Conservation (phyloP, 2,888 invertebrate genomes). For the Odontocolon sp. region DNA sequence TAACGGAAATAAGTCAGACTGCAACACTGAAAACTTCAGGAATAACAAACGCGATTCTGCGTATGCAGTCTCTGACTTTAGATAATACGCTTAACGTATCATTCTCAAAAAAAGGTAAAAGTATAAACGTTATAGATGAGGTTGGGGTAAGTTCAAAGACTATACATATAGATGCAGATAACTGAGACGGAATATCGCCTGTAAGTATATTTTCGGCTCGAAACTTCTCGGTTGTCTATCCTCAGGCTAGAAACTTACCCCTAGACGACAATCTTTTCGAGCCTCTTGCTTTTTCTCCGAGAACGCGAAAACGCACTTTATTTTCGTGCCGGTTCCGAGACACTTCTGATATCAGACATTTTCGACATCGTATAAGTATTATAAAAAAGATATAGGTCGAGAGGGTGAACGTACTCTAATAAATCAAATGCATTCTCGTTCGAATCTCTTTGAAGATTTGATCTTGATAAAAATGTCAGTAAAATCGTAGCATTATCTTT, state of each 20-base stretch:
- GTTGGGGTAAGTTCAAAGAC: too few species aligned
- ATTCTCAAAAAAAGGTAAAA: constrained; percentile 16
- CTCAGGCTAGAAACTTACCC: not conserved
- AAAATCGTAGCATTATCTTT: constrained; percentile 42
- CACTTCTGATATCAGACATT: not conserved
- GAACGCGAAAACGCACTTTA: constrained; percentile 4
- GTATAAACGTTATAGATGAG: too few species aligned
- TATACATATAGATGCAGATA: not conserved
- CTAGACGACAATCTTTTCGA: not conserved
- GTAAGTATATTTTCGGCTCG: not conserved
- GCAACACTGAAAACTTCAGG: constrained; percentile 41
- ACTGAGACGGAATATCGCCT: not conserved
- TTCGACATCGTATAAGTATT: not conserved
- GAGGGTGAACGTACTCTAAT: not conserved
- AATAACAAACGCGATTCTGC: constrained; percentile 26
- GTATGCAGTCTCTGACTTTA: constrained; percentile 36
- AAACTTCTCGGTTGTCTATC: not conserved
- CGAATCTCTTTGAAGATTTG: constrained; percentile 8
- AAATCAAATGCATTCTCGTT: constrained; percentile 23
- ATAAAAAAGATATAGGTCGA: not conserved
- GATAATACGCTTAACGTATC: constrained; percentile 44
- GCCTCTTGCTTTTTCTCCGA: not conserved
- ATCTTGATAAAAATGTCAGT: not conserved
- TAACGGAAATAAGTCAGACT: constrained; percentile 36
- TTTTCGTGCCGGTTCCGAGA: not conserved